Base-by-base conservation (phyloP, 2,888 invertebrate genomes). In the Nomada goodeniana region DNA sequence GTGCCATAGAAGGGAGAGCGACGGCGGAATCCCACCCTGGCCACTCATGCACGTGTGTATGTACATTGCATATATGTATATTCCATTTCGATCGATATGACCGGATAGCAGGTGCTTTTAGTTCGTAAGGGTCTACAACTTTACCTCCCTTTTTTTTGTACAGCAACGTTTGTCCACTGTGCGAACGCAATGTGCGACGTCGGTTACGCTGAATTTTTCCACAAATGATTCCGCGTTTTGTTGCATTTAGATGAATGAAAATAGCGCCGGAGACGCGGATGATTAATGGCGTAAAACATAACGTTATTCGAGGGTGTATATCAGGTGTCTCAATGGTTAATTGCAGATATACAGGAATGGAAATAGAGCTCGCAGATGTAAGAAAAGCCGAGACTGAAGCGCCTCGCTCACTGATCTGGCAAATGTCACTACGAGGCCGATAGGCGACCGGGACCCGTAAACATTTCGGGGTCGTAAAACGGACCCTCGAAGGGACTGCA, bases 11-110 rank as follows among this genome's bases (percentile, higher is more conserved):
- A 77, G 82, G 74, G 67, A 73, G 71, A 36, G 68, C 53, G 61
- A 67, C 68, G 75, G 53, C 68, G 84, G 79, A 90, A 88, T 89
- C 85, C 82, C 86, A 65, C 80, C 82, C 80, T 84, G 72, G 75
- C 64, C 73, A 77, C 79, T 75, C 69, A 73, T 78, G 78, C 71
- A 84, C 75, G 47, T 15, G 73, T 78, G 77, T 71, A 84, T 80
- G 36, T 7, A 36, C 7, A 80, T 71, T 71, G 26, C 26, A 2
- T 26, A 26, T 26, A 26, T 26, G 36, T 7, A 36, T 36, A 80
- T 71, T 71, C 87, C 89, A 88, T 89, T 78, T 89, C 88, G 88
- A 89, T 90, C 89, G 88, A 89, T 89, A 89, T 86, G 76, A 83
- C 64, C 83, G 67, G 68, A 65, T 84, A 81, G 80, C 87, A 83